Evolutionary conservation across 2,797 vertebrate genomes (phyloP).

Genomic region (Bovichtus diacanthus): DNA sequence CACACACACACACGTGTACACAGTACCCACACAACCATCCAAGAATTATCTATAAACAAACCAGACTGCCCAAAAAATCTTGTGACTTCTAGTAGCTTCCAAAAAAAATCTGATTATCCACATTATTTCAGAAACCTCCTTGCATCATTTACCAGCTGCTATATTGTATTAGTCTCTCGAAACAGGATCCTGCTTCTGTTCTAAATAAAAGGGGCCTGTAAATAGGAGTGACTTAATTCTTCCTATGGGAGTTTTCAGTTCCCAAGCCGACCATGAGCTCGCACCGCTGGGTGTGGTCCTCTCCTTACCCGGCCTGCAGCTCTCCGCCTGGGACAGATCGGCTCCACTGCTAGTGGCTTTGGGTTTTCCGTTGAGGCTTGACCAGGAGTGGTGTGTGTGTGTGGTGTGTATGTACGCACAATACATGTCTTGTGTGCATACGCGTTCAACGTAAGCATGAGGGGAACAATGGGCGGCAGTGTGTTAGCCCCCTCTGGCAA

Average conservation of each 20-base stretch:
- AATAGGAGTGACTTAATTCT: slow-evolving; percentile 69
- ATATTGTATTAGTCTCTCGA: background rate
- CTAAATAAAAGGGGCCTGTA: slow-evolving; percentile 23
- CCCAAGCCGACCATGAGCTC: slow-evolving; percentile 37
- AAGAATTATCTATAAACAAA: slow-evolving; percentile 34
- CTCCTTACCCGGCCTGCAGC: slow-evolving; percentile 32
- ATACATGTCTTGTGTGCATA: background rate
- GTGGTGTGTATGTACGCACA: background rate
- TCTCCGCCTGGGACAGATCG: slow-evolving; percentile 28
- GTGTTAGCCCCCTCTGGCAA: slow-evolving; percentile 56
- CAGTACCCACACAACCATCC: slow-evolving; percentile 9
- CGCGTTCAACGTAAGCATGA: slow-evolving; percentile 3
- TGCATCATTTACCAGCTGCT: slow-evolving; percentile 18
- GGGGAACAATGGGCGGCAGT: slow-evolving; percentile 63
- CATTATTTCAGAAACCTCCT: background rate
- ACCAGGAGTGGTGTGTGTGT: slow-evolving; percentile 21
- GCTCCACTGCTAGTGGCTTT: slow-evolving; percentile 53
- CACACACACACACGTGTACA: no score
- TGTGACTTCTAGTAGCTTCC: slow-evolving; percentile 3
- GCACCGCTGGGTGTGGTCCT: slow-evolving; percentile 67
- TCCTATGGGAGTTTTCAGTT: slow-evolving; percentile 70
- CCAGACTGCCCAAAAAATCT: slow-evolving; percentile 26
- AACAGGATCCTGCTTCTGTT: slow-evolving; percentile 36
- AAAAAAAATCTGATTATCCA: slow-evolving; percentile 27
- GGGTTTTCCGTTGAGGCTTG: slow-evolving; percentile 35